Percentiles rank a stretch among this genome's conserved stretches.
phyloP scores from a whole-genome alignment of 2,113 vertebrate genomes.

The Thalassarche chlororhynchos region DNA sequence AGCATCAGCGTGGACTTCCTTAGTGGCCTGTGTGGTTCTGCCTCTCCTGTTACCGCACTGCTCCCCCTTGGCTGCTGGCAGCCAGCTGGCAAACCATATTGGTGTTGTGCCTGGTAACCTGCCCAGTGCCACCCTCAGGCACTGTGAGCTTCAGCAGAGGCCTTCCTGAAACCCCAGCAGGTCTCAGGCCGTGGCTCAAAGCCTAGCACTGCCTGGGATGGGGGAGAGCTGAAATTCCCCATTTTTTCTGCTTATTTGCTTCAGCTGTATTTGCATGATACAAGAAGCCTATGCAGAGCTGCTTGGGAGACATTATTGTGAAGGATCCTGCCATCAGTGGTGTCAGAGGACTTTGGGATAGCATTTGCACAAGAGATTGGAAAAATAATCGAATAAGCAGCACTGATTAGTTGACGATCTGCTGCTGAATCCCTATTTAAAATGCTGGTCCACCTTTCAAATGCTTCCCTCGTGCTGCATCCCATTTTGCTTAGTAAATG shows the following conservation, averaged over 20 bases:
- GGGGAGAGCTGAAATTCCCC: neutral
- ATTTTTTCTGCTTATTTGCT: neutral
- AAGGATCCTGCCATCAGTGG: neutral
- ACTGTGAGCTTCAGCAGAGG: fast-evolving
- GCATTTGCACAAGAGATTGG: neutral
- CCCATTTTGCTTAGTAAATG: conserved; percentile 69
- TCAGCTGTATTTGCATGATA: neutral
- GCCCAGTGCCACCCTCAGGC: neutral
- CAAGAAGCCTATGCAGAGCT: neutral
- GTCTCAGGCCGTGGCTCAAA: fast-evolving
- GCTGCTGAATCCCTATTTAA: conserved; percentile 26
- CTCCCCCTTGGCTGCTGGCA: neutral
- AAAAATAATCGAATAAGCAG: neutral
- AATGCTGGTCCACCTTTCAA: conserved; percentile 51
- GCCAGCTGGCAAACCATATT: neutral
- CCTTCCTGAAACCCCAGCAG: neutral
- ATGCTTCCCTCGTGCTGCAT: conserved; percentile 47
- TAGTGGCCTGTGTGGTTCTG: neutral
- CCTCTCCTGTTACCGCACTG: neutral
- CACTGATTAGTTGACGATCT: conserved; percentile 42
- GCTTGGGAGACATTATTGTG: neutral
- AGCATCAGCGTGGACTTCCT: fast-evolving
- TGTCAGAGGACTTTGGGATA: neutral
- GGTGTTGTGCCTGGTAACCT: too few relatives aligned
- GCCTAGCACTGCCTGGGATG: fast-evolving